These are phyloP conservation scores for Nephila pilipes DNA, from an alignment of 1,140 invertebrate genomes.

Conservation along the genomic window DNA sequence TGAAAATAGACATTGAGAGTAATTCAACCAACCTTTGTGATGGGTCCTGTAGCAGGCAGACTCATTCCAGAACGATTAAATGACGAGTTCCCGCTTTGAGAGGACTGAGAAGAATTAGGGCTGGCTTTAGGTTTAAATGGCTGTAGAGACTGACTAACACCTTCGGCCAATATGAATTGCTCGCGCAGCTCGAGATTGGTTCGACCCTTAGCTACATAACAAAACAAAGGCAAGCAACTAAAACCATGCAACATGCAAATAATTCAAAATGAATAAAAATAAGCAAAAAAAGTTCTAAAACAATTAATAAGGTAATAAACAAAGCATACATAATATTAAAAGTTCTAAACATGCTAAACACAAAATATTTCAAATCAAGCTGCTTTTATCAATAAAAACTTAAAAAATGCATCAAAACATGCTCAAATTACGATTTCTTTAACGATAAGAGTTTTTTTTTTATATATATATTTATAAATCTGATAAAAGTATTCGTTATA, in stretches of 20 bases:
- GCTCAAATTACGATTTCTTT: no score
- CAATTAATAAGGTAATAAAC: not conserved
- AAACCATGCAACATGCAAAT: conserved; percentile 75
- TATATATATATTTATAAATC: no score
- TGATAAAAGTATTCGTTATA: no score
- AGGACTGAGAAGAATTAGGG: conserved; percentile 86
- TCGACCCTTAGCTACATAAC: conserved; percentile 94
- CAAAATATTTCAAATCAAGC: not conserved
- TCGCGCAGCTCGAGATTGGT: conserved; percentile 99
- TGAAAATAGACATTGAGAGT: not conserved
- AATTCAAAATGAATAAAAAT: conserved; percentile 78
- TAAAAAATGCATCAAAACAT: no score
- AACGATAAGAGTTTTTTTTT: no score
- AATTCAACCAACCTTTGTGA: conserved; percentile 89
- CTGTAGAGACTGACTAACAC: conserved; percentile 92
- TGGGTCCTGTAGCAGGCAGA: conserved; percentile 88
- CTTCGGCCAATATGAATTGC: conserved; percentile 98
- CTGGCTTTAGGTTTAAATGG: conserved; percentile 84
- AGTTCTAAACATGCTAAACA: not conserved
- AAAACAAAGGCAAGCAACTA: conserved; percentile 76
- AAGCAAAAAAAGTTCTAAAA: conserved; percentile 74
- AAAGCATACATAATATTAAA: not conserved
- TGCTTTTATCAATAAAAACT: no score
- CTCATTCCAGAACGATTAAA: conserved; percentile 82
- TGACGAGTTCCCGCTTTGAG: conserved; percentile 83